Percentiles rank a stretch among this genome's conserved stretches.
phyloP scores from a whole-genome alignment of 2,888 invertebrate genomes.

The Melipona beecheii region DNA sequence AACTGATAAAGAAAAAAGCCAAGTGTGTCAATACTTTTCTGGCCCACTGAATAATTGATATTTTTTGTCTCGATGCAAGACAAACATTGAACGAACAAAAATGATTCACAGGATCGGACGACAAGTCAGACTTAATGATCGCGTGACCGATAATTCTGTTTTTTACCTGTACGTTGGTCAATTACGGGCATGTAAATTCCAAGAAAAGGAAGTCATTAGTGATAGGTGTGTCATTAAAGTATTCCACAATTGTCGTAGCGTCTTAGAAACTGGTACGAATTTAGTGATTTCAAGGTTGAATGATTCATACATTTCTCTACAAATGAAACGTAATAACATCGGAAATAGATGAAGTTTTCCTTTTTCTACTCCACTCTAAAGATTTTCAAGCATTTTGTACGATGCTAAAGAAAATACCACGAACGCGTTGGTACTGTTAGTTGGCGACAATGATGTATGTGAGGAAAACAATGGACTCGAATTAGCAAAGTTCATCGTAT shows the following conservation, averaged over 20 bases:
- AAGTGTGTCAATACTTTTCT: too few species aligned
- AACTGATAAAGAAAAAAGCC: too few species aligned
- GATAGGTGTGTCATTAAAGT: slow-evolving; percentile 16
- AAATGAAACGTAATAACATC: neutral
- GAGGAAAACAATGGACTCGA: neutral
- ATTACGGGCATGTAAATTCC: neutral
- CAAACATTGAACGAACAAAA: neutral
- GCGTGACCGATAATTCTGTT: neutral
- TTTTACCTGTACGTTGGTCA: neutral
- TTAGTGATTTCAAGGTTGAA: slow-evolving; percentile 32
- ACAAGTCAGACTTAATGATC: neutral
- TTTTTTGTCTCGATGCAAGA: neutral
- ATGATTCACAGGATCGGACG: neutral
- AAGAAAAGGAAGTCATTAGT: neutral
- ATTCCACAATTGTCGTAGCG: slow-evolving; percentile 25
- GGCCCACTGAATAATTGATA: neutral
- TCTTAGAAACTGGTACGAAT: neutral
- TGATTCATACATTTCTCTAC: slow-evolving; percentile 36
- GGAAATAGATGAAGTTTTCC: neutral
- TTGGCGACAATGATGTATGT: neutral
- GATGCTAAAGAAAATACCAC: neutral
- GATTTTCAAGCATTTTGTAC: neutral
- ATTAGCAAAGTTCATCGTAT: neutral
- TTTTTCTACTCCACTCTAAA: neutral
- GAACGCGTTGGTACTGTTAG: neutral